Evolutionary conservation across 2,797 vertebrate genomes (phyloP), one percentile per base, ranked within the genome.

Genomic region (Apodemus agrarius): DNA sequence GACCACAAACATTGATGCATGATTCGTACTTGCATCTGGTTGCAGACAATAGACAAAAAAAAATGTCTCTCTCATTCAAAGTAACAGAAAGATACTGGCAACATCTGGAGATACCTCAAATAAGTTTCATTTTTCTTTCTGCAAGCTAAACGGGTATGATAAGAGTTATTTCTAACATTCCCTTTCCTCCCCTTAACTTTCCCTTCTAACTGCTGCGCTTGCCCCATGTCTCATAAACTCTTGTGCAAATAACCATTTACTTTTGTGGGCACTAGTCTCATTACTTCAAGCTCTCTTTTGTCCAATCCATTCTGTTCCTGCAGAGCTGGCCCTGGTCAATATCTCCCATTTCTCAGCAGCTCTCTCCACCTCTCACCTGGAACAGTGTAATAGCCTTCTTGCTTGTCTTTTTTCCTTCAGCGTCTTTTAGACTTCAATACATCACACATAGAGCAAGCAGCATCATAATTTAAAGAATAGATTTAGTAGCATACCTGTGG

Each of bases 401-500:
- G 24, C 49, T 31, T 26, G 34, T 69, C 86, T 79, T 46, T 87
- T 82, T 84, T 29, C 79, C 57, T 57, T 86, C 54, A 34, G 24
- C 72, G 82, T 76, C 24, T 92, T 90, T 93, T 95, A 54, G n/a
- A 34, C 52, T 92, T n/a, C 31, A 92, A 93, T 91, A 43, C 22
- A 57, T 96, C 92, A 96, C 12, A 78, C 79, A 86, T 1, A 86
- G 85, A 88, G 67, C 26, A 80, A 83, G 49, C 31, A 86, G 16
- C 85, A 80, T 74, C 63, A 89, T 87, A 82, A 83, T 94, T 91
- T 94, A 0, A 85, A 95, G 96, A 89, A 61, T 59, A 90, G 37
- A 95, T 86, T 92, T 92, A 89, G 63, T 76, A 88, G 80, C 80
- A 86, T 92, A 92, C 6, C 65, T 96, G 61, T 69, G 63, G 61